Conservation (phyloP, 1,140 invertebrate species). For the Pemphigus obesinymphae region DNA sequence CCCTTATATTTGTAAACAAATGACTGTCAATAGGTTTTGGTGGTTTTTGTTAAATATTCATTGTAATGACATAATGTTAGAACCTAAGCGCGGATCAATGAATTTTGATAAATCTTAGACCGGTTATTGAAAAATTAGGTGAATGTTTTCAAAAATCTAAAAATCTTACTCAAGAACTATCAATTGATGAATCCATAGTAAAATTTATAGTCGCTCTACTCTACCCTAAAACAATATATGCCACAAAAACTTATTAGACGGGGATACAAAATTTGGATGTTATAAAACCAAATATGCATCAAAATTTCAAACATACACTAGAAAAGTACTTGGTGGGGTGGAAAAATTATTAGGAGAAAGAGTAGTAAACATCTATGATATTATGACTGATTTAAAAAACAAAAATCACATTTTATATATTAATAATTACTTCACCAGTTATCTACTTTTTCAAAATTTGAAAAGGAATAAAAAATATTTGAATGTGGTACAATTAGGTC, state of each 20-base stretch:
- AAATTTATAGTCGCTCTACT: neutral
- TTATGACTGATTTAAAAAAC: constrained; percentile 18
- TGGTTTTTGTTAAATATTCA: neutral
- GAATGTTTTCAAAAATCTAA: neutral
- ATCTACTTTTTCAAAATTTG: neutral
- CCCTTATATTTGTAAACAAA: neutral
- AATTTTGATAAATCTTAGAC: neutral
- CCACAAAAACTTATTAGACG: constrained; percentile 49
- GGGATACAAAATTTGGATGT: constrained; percentile 50
- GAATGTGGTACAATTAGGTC: neutral
- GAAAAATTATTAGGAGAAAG: constrained; percentile 45
- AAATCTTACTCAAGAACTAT: neutral
- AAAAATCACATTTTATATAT: constrained; percentile 19
- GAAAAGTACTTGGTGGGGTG: constrained; percentile 42
- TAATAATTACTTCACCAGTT: neutral
- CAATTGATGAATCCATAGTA: neutral
- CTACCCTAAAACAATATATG: constrained; percentile 15
- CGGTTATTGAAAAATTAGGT: no score
- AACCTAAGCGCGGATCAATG: neutral
- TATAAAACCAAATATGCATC: constrained; percentile 45
- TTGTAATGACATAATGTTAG: neutral
- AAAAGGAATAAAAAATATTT: neutral
- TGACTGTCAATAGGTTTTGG: neutral
- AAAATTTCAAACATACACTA: constrained; percentile 47
- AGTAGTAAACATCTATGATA: constrained; percentile 44